Conservation (phyloP, 1,140 invertebrate species). For the Dendroctonus ponderosae region DNA sequence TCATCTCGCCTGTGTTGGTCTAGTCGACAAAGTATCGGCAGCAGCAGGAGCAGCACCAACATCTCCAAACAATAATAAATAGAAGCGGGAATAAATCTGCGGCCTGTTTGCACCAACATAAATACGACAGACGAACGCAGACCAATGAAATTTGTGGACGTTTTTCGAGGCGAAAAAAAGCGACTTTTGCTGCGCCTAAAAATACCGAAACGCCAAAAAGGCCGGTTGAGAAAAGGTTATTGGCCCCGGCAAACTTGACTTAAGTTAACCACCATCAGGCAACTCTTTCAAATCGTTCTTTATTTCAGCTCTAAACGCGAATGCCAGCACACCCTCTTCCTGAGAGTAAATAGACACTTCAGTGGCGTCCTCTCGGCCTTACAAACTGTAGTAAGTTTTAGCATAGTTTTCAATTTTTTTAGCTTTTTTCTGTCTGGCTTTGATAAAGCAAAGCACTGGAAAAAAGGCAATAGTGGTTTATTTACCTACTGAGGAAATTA, state of each 20-base stretch:
- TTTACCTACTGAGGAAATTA: background rate
- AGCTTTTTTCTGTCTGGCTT: background rate
- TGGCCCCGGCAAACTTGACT: slow-evolving; percentile 36
- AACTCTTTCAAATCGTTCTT: slow-evolving; percentile 20
- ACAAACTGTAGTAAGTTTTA: background rate
- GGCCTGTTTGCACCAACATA: background rate
- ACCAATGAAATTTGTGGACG: background rate
- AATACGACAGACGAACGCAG: slow-evolving; percentile 6
- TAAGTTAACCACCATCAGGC: slow-evolving; percentile 31
- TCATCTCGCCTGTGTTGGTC: slow-evolving; percentile 13
- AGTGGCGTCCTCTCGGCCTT: slow-evolving; percentile 6
- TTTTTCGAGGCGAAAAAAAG: background rate
- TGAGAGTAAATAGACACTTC: slow-evolving; percentile 19
- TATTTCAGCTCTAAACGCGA: slow-evolving; percentile 23
- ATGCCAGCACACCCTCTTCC: slow-evolving; percentile 25
- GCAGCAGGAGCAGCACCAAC: background rate
- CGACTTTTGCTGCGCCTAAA: background rate
- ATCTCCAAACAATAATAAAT: background rate
- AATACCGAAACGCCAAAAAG: background rate
- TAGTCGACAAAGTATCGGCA: background rate
- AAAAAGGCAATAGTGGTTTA: background rate
- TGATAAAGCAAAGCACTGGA: background rate
- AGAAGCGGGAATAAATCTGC: slow-evolving; percentile 3
- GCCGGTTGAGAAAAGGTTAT: slow-evolving; percentile 25
- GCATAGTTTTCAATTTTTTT: background rate